phyloP scores from a whole-genome alignment of 2,797 vertebrate species.

The Typhlichthys eigenmanni region DNA sequence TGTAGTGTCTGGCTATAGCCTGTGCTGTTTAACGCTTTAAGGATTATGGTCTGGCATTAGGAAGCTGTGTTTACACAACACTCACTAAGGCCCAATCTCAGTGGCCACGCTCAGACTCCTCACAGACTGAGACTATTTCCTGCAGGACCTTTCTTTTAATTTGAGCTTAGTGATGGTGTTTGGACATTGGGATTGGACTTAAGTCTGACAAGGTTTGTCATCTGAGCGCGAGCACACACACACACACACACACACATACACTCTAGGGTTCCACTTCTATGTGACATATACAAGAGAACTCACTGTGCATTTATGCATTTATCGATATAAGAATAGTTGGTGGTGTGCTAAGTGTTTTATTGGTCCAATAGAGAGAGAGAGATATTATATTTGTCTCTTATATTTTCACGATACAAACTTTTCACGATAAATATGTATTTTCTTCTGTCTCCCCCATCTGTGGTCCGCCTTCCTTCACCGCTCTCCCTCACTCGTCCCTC shows the following conservation, averaged over 20 bases:
- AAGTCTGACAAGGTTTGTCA: too few relatives aligned
- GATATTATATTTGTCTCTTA: too few relatives aligned
- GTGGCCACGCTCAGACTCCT: constrained; percentile 60
- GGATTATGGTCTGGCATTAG: constrained; percentile 68
- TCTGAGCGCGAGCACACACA: background rate
- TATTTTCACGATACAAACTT: background rate
- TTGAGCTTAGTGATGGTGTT: too few relatives aligned
- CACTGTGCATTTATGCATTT: too few relatives aligned
- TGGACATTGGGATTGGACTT: too few relatives aligned
- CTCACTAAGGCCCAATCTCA: constrained; percentile 65
- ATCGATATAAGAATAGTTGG: too few relatives aligned
- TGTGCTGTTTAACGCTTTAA: constrained; percentile 63
- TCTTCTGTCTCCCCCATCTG: background rate
- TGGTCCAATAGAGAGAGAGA: too few relatives aligned
- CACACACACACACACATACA: background rate
- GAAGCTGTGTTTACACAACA: constrained; percentile 71
- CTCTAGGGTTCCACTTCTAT: background rate
- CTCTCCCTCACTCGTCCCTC: constrained; percentile 40
- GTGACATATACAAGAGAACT: too few relatives aligned
- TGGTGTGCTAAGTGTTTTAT: too few relatives aligned
- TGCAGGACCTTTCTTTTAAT: too few relatives aligned
- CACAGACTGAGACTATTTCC: constrained; percentile 16
- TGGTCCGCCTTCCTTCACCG: background rate
- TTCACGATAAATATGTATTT: background rate
- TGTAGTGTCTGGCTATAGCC: constrained; percentile 37